Conservation (phyloP, 2,797 vertebrate species). For the Sebastes hubbsi region DNA sequence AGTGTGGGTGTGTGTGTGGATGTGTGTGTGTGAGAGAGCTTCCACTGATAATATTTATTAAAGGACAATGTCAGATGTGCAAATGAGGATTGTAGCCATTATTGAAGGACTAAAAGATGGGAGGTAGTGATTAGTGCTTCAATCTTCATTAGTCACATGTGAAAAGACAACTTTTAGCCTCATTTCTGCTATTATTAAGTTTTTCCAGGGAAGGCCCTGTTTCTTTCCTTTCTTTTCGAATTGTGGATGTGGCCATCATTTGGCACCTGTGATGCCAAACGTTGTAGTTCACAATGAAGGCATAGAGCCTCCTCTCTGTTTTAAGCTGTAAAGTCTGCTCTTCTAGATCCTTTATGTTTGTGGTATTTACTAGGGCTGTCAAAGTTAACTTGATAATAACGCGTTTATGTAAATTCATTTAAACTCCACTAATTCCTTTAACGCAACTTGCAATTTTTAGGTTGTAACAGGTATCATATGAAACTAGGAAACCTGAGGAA, state of each 20-base stretch:
- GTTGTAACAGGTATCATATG: too few species aligned
- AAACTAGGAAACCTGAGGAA: too few species aligned
- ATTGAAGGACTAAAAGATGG: neutral
- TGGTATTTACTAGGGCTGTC: neutral
- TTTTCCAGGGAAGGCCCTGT: neutral
- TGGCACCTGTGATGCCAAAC: too few species aligned
- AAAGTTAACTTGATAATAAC: too few species aligned
- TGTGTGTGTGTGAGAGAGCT: neutral
- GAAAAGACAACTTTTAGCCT: neutral
- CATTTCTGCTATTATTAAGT: neutral
- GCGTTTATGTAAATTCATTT: too few species aligned
- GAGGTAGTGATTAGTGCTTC: neutral
- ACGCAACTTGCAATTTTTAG: too few species aligned
- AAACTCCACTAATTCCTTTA: too few species aligned
- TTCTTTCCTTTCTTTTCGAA: neutral
- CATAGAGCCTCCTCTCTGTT: neutral
- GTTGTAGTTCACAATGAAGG: too few species aligned
- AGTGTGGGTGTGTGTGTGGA: neutral
- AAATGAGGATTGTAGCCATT: conserved; percentile 46
- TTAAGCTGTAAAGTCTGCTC: neutral
- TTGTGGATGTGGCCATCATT: neutral
- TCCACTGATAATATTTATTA: conserved; percentile 49
- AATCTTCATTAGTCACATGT: neutral
- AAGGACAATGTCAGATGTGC: conserved; percentile 58
- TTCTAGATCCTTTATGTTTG: neutral